Evolutionary conservation across 2,888 invertebrate species (phyloP).

Genomic region (Tigriopus californicus): DNA sequence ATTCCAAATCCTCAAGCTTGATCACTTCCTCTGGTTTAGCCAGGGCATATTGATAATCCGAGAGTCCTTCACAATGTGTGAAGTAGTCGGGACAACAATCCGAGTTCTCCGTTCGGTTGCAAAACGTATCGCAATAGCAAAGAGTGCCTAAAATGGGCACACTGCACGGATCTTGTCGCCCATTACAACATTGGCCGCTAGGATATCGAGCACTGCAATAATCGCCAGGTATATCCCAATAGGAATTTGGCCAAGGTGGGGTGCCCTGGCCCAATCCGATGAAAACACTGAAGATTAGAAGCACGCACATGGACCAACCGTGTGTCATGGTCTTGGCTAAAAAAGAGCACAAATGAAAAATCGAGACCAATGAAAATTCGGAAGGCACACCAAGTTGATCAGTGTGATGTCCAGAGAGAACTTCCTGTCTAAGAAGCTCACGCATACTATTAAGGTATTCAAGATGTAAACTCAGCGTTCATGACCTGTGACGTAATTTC

Average conservation of each 20-base stretch:
- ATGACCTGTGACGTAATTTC: too few relatives aligned
- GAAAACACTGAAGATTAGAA: too few relatives aligned
- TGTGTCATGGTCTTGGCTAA: too few relatives aligned
- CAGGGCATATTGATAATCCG: background rate
- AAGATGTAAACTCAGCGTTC: too few relatives aligned
- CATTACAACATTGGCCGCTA: conserved; percentile 42
- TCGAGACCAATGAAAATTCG: too few relatives aligned
- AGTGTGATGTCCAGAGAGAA: too few relatives aligned
- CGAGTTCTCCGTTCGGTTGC: conserved; percentile 47
- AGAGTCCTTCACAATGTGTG: background rate
- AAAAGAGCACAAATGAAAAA: too few relatives aligned
- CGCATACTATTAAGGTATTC: too few relatives aligned
- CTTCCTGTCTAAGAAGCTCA: too few relatives aligned
- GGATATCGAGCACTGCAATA: conserved; percentile 13
- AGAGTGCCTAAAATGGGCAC: conserved; percentile 58
- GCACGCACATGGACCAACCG: too few relatives aligned
- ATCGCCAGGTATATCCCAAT: conserved; percentile 14
- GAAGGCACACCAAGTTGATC: too few relatives aligned
- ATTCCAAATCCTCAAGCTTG: background rate
- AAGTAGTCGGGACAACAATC: conserved; percentile 88
- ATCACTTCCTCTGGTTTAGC: background rate
- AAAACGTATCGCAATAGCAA: conserved; percentile 89
- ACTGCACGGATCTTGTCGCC: conserved; percentile 59
- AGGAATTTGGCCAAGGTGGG: background rate
- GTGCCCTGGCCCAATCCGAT: background rate